A percentile compares a stretch with the other conserved stretches of the same genome.
Evolutionary conservation across 2,888 invertebrate genomes (phyloP).

Genomic region (Dioctria rufipes): DNA sequence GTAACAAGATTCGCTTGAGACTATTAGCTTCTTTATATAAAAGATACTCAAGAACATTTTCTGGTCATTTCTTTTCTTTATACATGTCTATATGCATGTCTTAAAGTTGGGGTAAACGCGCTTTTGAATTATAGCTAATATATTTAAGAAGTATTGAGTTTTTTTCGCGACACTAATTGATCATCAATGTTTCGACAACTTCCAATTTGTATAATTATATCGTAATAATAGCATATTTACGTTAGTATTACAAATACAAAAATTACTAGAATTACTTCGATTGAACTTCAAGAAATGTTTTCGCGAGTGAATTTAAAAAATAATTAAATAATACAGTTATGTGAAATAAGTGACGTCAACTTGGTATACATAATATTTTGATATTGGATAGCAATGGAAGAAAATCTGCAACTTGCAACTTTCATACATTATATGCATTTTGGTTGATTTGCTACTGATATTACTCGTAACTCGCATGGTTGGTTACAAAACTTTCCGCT

Average conservation of each 20-base stretch:
- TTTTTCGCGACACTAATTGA: constrained; percentile 12
- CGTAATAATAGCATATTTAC: no score
- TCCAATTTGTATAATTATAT: neutral
- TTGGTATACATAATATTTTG: neutral
- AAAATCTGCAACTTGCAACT: neutral
- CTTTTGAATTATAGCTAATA: neutral
- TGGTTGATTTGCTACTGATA: neutral
- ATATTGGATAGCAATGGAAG: neutral
- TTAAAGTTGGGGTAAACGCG: neutral
- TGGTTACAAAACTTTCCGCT: neutral
- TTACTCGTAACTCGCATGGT: neutral
- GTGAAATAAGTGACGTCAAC: neutral
- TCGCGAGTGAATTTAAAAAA: neutral
- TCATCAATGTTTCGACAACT: neutral
- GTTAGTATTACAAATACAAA: no score
- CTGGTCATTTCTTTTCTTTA: neutral
- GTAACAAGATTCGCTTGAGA: neutral
- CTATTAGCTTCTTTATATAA: neutral
- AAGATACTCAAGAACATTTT: neutral
- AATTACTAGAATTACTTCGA: neutral
- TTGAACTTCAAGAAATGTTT: neutral
- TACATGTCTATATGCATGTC: no score
- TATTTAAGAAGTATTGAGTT: neutral
- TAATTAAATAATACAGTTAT: neutral
- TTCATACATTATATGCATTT: neutral